These are phyloP conservation scores for Mimas tiliae DNA, from an alignment of 2,888 invertebrate species.

Conservation along the genomic window DNA sequence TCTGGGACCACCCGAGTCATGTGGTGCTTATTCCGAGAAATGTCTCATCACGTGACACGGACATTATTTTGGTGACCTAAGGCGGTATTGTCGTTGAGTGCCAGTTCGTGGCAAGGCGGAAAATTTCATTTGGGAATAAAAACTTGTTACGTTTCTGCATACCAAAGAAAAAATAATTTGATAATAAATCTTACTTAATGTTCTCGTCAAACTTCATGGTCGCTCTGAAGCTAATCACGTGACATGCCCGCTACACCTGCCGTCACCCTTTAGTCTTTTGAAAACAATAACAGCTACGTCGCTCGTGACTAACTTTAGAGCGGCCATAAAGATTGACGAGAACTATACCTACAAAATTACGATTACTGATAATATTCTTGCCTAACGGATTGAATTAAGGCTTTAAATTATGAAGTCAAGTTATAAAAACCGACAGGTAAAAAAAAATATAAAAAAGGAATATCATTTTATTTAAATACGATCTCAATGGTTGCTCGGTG, in stretches of 20 bases:
- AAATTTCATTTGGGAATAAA: conserved; percentile 34
- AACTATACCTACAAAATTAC: too few relatives aligned
- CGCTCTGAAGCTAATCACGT: too few relatives aligned
- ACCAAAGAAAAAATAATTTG: too few relatives aligned
- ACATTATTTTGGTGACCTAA: conserved; percentile 52
- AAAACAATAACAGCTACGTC: too few relatives aligned
- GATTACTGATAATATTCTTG: too few relatives aligned
- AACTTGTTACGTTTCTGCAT: neutral
- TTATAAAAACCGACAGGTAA: neutral
- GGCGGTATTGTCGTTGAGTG: conserved; percentile 29
- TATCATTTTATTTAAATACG: neutral
- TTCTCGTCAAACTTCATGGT: too few relatives aligned
- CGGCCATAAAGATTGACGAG: too few relatives aligned
- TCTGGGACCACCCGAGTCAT: conserved; percentile 56
- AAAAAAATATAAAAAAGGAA: neutral
- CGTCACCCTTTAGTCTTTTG: too few relatives aligned
- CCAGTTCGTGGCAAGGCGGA: conserved; percentile 26
- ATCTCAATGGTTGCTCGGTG: neutral
- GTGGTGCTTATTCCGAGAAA: conserved; percentile 54
- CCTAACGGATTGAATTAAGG: too few relatives aligned
- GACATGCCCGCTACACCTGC: too few relatives aligned
- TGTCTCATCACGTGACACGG: conserved; percentile 48
- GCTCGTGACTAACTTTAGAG: too few relatives aligned
- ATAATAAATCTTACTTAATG: too few relatives aligned
- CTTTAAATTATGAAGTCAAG: neutral